These are phyloP conservation scores for Ictidomys tridecemlineatus DNA, from an alignment of 2,113 vertebrate genomes.

Conservation along the genomic window DNA sequence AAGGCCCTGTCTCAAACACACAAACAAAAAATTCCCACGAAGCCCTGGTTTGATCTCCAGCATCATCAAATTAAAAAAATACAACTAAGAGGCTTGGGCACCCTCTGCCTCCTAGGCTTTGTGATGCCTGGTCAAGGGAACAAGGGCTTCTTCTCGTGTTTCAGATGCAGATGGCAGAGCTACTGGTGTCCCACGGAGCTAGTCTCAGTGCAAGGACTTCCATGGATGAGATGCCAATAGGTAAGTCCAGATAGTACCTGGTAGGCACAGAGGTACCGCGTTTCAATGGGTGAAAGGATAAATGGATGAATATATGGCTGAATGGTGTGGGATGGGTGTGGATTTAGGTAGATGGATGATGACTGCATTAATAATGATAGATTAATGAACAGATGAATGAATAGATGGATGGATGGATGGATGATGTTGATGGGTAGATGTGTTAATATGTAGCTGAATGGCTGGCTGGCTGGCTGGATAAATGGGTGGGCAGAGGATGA, in stretches of 20 bases:
- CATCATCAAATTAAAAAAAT: not conserved
- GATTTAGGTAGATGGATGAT: not conserved
- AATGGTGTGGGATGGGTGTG: not conserved
- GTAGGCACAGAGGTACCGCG: not conserved
- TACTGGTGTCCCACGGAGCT: conserved; percentile 96
- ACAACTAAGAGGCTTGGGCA: not conserved
- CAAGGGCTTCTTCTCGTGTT: conserved; percentile 65
- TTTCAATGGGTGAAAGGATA: not conserved
- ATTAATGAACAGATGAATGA: not conserved
- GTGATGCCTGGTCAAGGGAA: not conserved
- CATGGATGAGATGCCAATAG: conserved; percentile 98
- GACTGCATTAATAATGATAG: not conserved
- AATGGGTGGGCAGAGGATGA: not conserved
- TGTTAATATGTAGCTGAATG: not conserved
- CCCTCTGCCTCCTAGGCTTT: not conserved
- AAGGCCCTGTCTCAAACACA: not conserved
- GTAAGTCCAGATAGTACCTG: conserved; percentile 85
- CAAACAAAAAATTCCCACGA: not conserved
- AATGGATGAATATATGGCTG: not conserved
- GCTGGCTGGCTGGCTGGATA: not conserved
- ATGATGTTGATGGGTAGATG: not conserved
- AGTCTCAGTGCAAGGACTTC: conserved; percentile 96
- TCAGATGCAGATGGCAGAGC: conserved; percentile 97
- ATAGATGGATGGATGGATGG: not conserved
- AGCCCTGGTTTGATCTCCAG: not conserved